Conservation (phyloP, 2,888 invertebrate genomes). For the Drosophila sordidula region DNA sequence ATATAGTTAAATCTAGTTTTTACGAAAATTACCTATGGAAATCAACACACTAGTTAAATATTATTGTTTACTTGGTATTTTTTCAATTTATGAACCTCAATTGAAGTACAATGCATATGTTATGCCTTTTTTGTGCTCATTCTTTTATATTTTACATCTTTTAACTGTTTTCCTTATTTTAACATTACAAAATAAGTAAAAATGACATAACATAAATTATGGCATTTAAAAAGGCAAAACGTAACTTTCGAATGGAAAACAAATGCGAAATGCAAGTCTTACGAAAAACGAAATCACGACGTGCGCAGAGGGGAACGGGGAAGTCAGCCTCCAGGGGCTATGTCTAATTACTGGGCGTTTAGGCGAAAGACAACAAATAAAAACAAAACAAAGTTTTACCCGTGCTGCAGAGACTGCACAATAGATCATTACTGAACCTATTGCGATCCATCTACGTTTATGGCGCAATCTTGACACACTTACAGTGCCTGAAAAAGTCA, state of each 20-base stretch:
- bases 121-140: too few species aligned
- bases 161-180: neutral
- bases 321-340: constrained; percentile 8
- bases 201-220: constrained; percentile 18
- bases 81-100: neutral
- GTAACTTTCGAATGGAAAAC: constrained; percentile 41
- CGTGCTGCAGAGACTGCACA: constrained; percentile 12
- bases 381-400: constrained; percentile 24
- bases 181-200: constrained; percentile 2
- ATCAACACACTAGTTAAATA: too few species aligned
- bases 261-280: constrained; percentile 20
- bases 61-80: too few species aligned
- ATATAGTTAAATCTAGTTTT: neutral
- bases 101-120: too few species aligned
- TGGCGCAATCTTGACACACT: constrained; percentile 56
- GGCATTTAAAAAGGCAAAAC: constrained; percentile 3
- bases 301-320: constrained; percentile 1
- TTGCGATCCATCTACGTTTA: constrained; percentile 18
- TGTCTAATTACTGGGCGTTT: constrained; percentile 60
- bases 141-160: neutral
- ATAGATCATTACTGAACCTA: constrained; percentile 45
- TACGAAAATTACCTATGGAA: neutral
- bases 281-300: constrained; percentile 16
- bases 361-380: constrained; percentile 10
- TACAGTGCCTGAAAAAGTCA: constrained; percentile 23